Evolutionary conservation across 2,797 vertebrate genomes (phyloP).

Genomic region (Siniperca scherzeri): DNA sequence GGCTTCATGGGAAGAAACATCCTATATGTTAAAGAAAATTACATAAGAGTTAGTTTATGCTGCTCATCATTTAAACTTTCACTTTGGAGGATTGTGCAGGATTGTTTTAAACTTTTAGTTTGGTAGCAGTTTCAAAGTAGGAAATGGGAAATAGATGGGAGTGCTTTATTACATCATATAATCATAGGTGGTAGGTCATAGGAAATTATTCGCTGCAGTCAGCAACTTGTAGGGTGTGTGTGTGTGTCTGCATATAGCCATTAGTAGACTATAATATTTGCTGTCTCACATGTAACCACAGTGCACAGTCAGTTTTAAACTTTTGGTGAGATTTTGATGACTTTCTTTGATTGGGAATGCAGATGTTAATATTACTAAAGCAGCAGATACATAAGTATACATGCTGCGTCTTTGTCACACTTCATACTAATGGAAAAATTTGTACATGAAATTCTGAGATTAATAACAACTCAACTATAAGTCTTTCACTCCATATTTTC

Average conservation of each 20-base stretch:
- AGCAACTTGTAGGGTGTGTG: neutral
- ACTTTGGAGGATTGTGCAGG: slow-evolving; percentile 18
- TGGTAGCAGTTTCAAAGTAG: slow-evolving; percentile 5
- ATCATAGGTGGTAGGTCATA: slow-evolving; percentile 6
- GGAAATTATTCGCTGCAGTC: slow-evolving; percentile 2
- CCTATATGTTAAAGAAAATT: slow-evolving; percentile 32
- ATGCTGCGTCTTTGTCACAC: neutral
- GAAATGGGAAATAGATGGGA: slow-evolving; percentile 15
- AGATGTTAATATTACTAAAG: neutral
- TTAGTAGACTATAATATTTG: neutral
- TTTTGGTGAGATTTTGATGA: neutral
- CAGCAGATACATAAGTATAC: neutral
- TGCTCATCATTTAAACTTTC: slow-evolving; percentile 33
- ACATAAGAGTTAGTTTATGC: slow-evolving; percentile 20
- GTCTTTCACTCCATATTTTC: neutral
- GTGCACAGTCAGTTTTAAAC: neutral
- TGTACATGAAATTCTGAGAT: neutral
- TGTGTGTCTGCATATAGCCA: neutral
- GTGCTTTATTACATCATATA: slow-evolving; percentile 9
- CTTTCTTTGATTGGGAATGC: neutral
- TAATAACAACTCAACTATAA: neutral
- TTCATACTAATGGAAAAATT: neutral
- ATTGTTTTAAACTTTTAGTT: slow-evolving; percentile 30
- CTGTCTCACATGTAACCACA: neutral
- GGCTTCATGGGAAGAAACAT: slow-evolving; percentile 24